Percentiles rank a stretch among this genome's conserved stretches.
These are phyloP conservation scores for Momotus momota DNA, from an alignment of 2,797 vertebrate genomes.

Conservation along the genomic window DNA sequence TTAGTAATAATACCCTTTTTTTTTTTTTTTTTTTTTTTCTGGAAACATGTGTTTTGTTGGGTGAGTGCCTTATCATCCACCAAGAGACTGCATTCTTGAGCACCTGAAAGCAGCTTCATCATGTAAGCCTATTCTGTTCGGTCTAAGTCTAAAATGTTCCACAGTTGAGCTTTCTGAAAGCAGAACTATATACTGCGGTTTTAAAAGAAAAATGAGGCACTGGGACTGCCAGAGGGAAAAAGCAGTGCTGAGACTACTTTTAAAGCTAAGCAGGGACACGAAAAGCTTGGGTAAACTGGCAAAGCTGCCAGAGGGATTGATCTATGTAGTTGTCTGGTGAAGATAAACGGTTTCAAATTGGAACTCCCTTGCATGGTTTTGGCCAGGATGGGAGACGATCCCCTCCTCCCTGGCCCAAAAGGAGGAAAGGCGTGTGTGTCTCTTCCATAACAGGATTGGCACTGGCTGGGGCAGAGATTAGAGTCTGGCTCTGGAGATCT, in stretches of 20 bases:
- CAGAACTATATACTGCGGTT: not conserved
- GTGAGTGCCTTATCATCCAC: not conserved
- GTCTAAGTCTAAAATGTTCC: not conserved
- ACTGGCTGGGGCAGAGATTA: not conserved
- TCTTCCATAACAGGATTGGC: not conserved
- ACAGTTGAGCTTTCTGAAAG: not conserved
- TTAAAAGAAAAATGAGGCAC: not conserved
- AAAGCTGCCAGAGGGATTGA: not conserved
- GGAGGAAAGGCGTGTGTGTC: not conserved
- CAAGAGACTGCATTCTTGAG: not conserved
- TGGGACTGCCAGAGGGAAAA: not conserved
- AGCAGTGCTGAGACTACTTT: not conserved
- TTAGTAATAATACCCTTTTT: not conserved
- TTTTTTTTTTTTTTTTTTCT: no score
- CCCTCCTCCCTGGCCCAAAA: not conserved
- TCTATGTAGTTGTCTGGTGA: not conserved
- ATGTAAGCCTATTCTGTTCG: not conserved
- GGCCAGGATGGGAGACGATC: not conserved
- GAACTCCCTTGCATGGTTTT: not conserved
- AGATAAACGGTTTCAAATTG: not conserved
- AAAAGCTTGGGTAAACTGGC: not conserved
- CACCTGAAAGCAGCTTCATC: not conserved
- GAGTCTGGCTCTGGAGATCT: not conserved
- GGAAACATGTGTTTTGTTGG: not conserved
- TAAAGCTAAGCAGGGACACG: not conserved